Base-by-base conservation (phyloP, 2,888 invertebrate genomes). In the Noctua janthe region DNA sequence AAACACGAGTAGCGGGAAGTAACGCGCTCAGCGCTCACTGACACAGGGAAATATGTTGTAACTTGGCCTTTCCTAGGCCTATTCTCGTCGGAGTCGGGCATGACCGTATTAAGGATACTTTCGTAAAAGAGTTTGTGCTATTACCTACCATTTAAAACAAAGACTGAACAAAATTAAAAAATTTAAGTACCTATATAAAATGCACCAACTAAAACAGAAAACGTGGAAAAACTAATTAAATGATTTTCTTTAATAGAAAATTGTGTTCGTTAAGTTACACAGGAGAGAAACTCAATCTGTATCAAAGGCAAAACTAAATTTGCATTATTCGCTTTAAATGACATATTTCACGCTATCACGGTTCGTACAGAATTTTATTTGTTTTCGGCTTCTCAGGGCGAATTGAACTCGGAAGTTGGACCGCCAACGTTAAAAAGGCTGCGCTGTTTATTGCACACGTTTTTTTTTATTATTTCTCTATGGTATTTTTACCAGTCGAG, bases 1-100 rank as follows among this genome's bases (percentile, higher is more conserved):
- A 75, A 74, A 81, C 78, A 69, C 76, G 54, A 74, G 43, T 62
- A 74, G 75, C n/a, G 70, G 39, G 66, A 51, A 81, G 54, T 64
- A 74, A 74, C 64, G 54, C 56, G n/a, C 11, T 59, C 80, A 13
- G 59, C 39, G 43, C 47, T 78, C 73, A 71, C 74, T 20, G 43
- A 54, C 23, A 59, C 54, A 43, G 39, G 56, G 74, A 73, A 62
- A 76, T 66, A 72, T 66, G 35, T 70, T 56, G 39, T 43, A 75
- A 82, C 69, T 71, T 85, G n/a, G 29, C 49, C 17, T 66, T 20
- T 5, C 66, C 39, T 49, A 78, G 29, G 69, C 70, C 39, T 56
- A 35, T 66, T 73, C 49, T 62, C 20, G 7, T 8, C n/a, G 23
- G 43, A 71, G 43, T 51, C 71, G n/a, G 39, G 7, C 39, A 35